Evolutionary conservation across 2,888 invertebrate species (phyloP).

Genomic region (Zootermopsis nevadensis): DNA sequence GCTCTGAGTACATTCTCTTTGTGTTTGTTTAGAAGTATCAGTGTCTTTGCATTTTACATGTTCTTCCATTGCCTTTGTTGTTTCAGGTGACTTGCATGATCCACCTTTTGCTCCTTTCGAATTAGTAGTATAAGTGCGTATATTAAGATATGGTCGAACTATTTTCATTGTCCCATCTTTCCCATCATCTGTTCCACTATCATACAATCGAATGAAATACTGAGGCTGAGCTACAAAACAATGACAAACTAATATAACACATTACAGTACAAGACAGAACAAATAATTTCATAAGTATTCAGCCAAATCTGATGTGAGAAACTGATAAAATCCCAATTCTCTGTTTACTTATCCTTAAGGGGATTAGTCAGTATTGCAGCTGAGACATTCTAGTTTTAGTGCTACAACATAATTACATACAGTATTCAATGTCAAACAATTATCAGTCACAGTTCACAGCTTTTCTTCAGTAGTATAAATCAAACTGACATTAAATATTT

Average conservation of each 20-base stretch:
- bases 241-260: not conserved
- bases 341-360: too few relatives aligned
- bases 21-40: not conserved
- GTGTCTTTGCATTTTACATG: not conserved
- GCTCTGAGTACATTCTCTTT: not conserved
- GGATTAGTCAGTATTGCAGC: too few relatives aligned
- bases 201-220: not conserved
- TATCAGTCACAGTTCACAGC: too few relatives aligned
- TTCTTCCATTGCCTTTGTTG: constrained; percentile 8
- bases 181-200: not conserved
- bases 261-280: not conserved
- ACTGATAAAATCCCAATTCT: too few relatives aligned
- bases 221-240: not conserved
- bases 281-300: not conserved
- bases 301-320: not conserved
- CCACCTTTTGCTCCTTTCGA: not conserved
- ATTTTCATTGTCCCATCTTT: not conserved
- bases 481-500: too few relatives aligned
- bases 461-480: too few relatives aligned
- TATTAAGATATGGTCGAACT: too few relatives aligned
- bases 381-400: too few relatives aligned
- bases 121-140: not conserved
- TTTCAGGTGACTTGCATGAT: not conserved
- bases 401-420: too few relatives aligned
- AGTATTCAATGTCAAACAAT: too few relatives aligned